Evolutionary conservation across 2,113 vertebrate species (phyloP), one percentile per base, ranked within the genome.

Genomic region (Spermophilus dauricus): DNA sequence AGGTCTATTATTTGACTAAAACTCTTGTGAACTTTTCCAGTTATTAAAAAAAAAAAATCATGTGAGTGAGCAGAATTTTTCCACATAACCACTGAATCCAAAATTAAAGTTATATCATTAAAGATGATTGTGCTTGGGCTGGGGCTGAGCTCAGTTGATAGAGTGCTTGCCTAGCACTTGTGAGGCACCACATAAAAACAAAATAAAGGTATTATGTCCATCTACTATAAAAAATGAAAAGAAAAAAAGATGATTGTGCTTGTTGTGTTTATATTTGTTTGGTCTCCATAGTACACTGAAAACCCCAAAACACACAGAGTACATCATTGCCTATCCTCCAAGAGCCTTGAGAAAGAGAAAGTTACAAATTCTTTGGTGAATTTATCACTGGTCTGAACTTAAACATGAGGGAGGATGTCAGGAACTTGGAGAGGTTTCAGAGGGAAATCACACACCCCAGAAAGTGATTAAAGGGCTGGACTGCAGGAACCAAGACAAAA

Each of bases 101-200:
- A 94, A 97, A 93, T 70, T 95, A 77, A 97, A 95, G 67, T 92
- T 61, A 90, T 37, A 80, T 32, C 39, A 91, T 65, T 84, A 84
- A 22, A 63, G 73, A 81, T 86, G 58, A 37, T 95, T 94, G 34
- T 92, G 24, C 4, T 81, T 77, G 16, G 48, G 48, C 48, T 51
- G 48, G 48, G 48, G 48, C 12, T 51, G 48, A 45, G 45, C 45
- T 45, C 45, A 45, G 45, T 45, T 45, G 45, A 8, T 45, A 45
- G 45, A 45, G 45, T 45, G 45, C 45, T 51, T 12, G 12, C 48
- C 48, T 51, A 51, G 48, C 48, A 51, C 12, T 11, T 51, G 48
- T 51, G 48, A 51, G 48, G 48, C 48, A 51, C 48, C 48, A 51
- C 48, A 13, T 51, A 51, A 51, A 51, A 51, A 51, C 12, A 51